Percentiles rank a stretch among this genome's conserved stretches.
phyloP scores from a whole-genome alignment of 1,140 invertebrate species.

The Hestina assimilis region DNA sequence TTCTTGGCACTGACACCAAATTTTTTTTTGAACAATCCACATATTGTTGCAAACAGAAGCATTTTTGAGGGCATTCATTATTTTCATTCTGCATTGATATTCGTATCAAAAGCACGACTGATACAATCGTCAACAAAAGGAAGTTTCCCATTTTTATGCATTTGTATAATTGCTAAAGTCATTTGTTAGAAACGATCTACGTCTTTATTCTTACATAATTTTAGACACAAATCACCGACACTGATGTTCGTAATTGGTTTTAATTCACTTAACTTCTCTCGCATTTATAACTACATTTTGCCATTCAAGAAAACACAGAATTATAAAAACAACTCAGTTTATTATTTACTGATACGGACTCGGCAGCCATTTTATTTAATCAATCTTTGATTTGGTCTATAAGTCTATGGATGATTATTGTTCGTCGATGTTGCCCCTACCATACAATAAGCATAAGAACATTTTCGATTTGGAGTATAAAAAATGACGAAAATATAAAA shows the following conservation, averaged over 20 bases:
- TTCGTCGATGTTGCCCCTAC: too few relatives aligned
- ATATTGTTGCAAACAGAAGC: conserved; percentile 79
- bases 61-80: conserved; percentile 79
- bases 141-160: conserved; percentile 72
- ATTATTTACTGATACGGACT: conserved; percentile 58
- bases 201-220: conserved; percentile 71
- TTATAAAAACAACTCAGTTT: conserved; percentile 51
- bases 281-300: conserved; percentile 50
- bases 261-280: conserved; percentile 42
- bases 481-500: too few relatives aligned
- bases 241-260: conserved; percentile 7
- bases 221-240: conserved; percentile 28
- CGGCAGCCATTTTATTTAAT: conserved; percentile 67
- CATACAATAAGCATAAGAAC: not conserved
- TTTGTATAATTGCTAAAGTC: conserved; percentile 56
- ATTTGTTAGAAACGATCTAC: conserved; percentile 49
- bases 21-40: conserved; percentile 81
- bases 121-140: conserved; percentile 62
- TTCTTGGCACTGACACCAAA: conserved; percentile 78
- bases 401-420: conserved; percentile 6
- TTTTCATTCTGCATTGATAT: conserved; percentile 60
- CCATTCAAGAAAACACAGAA: conserved; percentile 27
- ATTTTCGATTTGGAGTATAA: too few relatives aligned
- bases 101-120: conserved; percentile 51
- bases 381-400: conserved; percentile 20